phyloP scores from a whole-genome alignment of 1,140 invertebrate species.

The Olivierus martensii region DNA sequence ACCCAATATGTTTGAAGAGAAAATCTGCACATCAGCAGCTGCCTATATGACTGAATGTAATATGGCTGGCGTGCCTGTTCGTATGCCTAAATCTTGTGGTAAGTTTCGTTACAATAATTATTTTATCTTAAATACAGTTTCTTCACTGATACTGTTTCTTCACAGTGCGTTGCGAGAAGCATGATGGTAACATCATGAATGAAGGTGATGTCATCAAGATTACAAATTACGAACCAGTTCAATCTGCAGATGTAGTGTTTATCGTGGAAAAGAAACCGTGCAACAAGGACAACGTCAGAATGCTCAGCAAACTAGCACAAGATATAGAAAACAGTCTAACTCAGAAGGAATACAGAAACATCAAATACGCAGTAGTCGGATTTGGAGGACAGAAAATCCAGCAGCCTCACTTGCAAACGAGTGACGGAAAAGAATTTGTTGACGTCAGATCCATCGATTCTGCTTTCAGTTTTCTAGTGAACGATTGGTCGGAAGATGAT shows the following conservation, averaged over 20 bases:
- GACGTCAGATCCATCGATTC: constrained; percentile 25
- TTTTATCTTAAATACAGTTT: not conserved
- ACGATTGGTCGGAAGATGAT: constrained; percentile 25
- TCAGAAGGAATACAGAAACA: constrained; percentile 26
- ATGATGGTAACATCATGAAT: constrained; percentile 23
- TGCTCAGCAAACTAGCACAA: constrained; percentile 24
- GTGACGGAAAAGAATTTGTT: constrained; percentile 32
- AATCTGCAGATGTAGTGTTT: constrained; percentile 68
- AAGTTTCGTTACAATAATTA: constrained; percentile 35
- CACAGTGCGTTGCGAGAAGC: constrained; percentile 27
- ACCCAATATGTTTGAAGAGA: not conserved
- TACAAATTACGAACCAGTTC: constrained; percentile 19
- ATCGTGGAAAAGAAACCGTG: constrained; percentile 72
- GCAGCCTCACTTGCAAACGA: constrained; percentile 43
- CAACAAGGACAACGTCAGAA: constrained; percentile 45
- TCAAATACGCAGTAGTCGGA: constrained; percentile 58
- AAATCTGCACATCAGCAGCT: constrained; percentile 49
- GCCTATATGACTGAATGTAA: constrained; percentile 63
- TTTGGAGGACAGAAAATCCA: constrained; percentile 62
- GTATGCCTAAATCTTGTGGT: constrained; percentile 61
- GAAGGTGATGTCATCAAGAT: constrained; percentile 26
- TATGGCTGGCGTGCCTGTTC: constrained; percentile 52
- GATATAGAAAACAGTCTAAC: constrained; percentile 28
- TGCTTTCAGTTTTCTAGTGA: constrained; percentile 21
- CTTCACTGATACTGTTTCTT: constrained; percentile 4